phyloP scores from a whole-genome alignment of 2,797 vertebrate genomes.

The Squalus acanthias region DNA sequence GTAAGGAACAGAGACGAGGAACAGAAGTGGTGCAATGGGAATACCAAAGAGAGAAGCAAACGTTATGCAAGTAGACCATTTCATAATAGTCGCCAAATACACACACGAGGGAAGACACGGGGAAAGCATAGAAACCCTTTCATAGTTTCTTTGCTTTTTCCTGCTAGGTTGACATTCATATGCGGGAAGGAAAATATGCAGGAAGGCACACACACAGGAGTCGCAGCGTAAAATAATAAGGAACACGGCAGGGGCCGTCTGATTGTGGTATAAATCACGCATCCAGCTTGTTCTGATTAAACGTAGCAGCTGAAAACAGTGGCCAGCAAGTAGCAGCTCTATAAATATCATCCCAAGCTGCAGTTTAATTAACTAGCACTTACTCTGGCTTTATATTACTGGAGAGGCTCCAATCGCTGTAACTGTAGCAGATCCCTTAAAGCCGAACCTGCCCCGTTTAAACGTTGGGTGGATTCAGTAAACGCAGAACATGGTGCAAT shows the following conservation, averaged over 20 bases:
- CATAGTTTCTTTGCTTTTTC: not conserved
- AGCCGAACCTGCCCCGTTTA: not conserved
- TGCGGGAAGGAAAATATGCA: not conserved
- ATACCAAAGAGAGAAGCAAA: not conserved
- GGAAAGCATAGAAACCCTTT: not conserved
- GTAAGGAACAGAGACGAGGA: not conserved
- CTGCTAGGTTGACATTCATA: not conserved
- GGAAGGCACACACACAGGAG: not conserved
- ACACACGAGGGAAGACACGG: not conserved
- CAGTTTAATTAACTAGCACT: not conserved
- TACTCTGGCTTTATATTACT: not conserved
- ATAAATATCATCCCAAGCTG: constrained; percentile 21
- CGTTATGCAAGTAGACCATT: not conserved
- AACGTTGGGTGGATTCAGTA: not conserved
- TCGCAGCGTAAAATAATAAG: not conserved
- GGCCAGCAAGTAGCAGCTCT: not conserved
- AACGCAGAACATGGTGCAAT: not conserved
- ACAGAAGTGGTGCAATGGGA: not conserved
- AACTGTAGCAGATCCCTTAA: not conserved
- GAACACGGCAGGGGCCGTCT: too few relatives aligned
- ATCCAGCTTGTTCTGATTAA: not conserved
- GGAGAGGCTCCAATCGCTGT: not conserved
- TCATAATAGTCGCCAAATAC: not conserved
- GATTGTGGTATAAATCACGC: not conserved
- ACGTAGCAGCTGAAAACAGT: not conserved